These are phyloP conservation scores for Steinernema feltiae DNA, from an alignment of 1,140 invertebrate species.

Conservation along the genomic window DNA sequence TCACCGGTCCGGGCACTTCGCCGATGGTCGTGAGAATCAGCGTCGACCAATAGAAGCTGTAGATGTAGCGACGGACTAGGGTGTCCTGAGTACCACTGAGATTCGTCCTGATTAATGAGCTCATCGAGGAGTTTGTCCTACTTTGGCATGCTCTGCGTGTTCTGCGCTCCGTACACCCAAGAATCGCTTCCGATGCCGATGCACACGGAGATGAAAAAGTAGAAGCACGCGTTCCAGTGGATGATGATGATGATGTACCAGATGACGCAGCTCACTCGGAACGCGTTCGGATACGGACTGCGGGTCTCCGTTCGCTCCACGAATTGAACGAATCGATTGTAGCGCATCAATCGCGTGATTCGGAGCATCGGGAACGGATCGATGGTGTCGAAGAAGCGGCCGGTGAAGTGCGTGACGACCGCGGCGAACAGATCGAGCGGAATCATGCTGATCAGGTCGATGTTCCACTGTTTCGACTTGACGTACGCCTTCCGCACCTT, in stretches of 20 bases:
- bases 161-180: conserved; percentile 68
- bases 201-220: conserved; percentile 77
- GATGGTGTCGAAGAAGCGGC: conserved; percentile 66
- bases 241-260: conserved; percentile 85
- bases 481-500: conserved; percentile 75
- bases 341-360: conserved; percentile 74
- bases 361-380: conserved; percentile 75
- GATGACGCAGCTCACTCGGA: conserved; percentile 63
- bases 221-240: conserved; percentile 92
- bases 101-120: conserved; percentile 46
- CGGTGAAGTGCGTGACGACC: neutral
- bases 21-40: conserved; percentile 88
- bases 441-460: conserved; percentile 73
- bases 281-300: conserved; percentile 78
- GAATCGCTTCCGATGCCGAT: conserved; percentile 83
- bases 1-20: conserved; percentile 56
- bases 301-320: conserved; percentile 83
- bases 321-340: conserved; percentile 77
- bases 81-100: conserved; percentile 48
- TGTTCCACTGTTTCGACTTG: conserved; percentile 64
- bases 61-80: conserved; percentile 61
- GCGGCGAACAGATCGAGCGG: conserved; percentile 68
- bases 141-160: conserved; percentile 55
- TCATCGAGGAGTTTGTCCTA: conserved; percentile 23
- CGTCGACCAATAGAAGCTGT: conserved; percentile 94